A percentile compares a stretch with the other conserved stretches of the same genome.
Evolutionary conservation across 2,113 vertebrate species (phyloP).

Genomic region (Gopherus flavomarginatus): DNA sequence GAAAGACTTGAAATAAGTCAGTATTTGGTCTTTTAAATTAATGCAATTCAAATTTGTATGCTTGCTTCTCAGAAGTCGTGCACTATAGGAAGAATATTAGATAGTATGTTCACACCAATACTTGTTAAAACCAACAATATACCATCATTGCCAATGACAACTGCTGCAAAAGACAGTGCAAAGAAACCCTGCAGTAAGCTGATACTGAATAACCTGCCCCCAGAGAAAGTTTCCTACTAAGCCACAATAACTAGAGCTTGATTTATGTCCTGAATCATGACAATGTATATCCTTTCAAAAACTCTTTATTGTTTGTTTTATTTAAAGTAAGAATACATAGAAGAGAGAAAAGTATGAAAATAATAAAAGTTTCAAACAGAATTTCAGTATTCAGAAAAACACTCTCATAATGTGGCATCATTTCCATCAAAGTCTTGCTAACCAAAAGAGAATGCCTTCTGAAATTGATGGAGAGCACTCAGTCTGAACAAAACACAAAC

Average conservation of each 20-base stretch:
- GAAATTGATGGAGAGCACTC: background rate
- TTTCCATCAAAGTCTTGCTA: background rate
- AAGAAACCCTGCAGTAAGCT: background rate
- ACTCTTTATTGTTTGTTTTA: background rate
- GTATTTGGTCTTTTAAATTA: background rate
- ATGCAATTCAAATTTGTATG: background rate
- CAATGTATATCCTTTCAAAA: background rate
- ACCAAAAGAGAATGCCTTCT: background rate
- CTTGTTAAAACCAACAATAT: background rate
- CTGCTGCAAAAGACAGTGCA: background rate
- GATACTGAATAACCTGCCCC: background rate
- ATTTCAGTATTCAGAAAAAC: background rate
- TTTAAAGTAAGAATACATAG: background rate
- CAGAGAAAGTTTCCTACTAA: background rate
- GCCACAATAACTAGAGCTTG: background rate
- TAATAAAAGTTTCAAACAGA: background rate
- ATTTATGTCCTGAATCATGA: background rate
- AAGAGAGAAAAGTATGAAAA: background rate
- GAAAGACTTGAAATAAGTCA: constrained; percentile 19
- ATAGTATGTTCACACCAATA: background rate
- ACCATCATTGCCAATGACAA: background rate
- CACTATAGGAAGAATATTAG: background rate
- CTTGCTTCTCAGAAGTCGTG: background rate
- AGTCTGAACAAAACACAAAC: background rate
- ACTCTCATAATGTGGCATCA: background rate